A percentile compares a stretch with the other conserved stretches of the same genome.
These are phyloP conservation scores for Hormaphis cornu DNA, from an alignment of 1,140 invertebrate genomes.

Conservation along the genomic window DNA sequence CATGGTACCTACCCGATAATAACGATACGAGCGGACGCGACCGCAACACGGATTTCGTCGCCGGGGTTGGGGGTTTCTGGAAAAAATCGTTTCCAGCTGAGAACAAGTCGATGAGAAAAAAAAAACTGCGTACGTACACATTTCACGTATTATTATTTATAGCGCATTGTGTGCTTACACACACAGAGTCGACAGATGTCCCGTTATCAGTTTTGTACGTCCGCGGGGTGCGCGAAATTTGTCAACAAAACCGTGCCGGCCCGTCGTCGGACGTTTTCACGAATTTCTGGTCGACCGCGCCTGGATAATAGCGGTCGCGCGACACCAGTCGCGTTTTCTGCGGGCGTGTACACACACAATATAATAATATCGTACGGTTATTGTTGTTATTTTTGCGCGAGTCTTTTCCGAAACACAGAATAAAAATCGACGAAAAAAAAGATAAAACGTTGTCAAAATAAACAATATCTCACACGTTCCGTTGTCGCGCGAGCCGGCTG, in stretches of 20 bases:
- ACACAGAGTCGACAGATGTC: conserved; percentile 2
- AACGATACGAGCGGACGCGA: too few relatives aligned
- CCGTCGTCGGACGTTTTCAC: background rate
- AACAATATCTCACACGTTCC: too few relatives aligned
- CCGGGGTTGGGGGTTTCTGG: too few relatives aligned
- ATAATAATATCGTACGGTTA: too few relatives aligned
- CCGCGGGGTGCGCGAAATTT: conserved; percentile 27
- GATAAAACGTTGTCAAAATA: conserved; percentile 27
- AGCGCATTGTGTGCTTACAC: too few relatives aligned
- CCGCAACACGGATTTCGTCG: too few relatives aligned
- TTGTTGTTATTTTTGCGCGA: too few relatives aligned
- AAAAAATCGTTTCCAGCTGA: too few relatives aligned
- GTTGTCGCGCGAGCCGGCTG: background rate
- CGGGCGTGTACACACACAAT: background rate
- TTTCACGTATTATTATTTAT: too few relatives aligned
- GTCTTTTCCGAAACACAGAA: background rate
- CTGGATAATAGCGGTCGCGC: background rate
- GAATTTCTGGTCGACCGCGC: conserved; percentile 30
- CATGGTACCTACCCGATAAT: too few relatives aligned
- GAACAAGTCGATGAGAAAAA: too few relatives aligned
- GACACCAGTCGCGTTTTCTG: background rate
- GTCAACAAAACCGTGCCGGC: conserved; percentile 28
- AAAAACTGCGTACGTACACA: too few relatives aligned
- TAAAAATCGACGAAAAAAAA: background rate
- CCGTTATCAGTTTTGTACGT: conserved; percentile 16